Base-by-base conservation (phyloP, 2,113 vertebrate species). In the Myanophis thanlyinensis region DNA sequence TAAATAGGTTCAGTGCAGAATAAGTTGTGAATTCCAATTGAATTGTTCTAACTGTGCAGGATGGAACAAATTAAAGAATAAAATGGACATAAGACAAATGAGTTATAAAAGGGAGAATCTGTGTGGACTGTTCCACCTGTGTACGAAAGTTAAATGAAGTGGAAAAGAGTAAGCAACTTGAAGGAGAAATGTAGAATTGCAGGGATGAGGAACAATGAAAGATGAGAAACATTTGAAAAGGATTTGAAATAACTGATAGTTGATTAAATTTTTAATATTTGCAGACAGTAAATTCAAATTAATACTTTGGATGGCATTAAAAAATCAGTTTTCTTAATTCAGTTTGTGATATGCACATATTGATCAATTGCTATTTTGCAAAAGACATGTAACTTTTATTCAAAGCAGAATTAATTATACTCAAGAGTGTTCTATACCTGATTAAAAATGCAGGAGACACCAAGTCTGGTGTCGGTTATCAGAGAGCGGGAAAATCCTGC, bases 181-280 rank as follows among this genome's bases (percentile, higher is more conserved):
- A 22, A 90, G 62, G 92, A 92, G 30, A 89, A 94, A 92, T 30
- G 62, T 53, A 67, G 91, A 88, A 95, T 94, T 93, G 48, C 59
- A n/a, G 87, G 27, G 40, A 91, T 94, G 89, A 20, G 92, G 85
- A 48, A 88, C 52, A 80, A 44, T 84, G 51, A 91, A 85, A 54
- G 73, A 91, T 91, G 51, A 30, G 25, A 53, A 85, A 46, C 49
- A 85, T 54, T 54, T 23, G n/a, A 93, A 90, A 52, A 13, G 88
- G 84, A 94, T 22, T 67, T 87, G 52, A 91, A 89, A 95, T 93
- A 92, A 52, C 53, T 12, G 53, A 92, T 49, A 46, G 12, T 91
- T n/a, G 11, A 85, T 56, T 80, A 46, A 54, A 94, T 67, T 54
- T 30, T 0, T 0, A 95, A 85, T 12, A 91, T 30, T 15, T 49